Evolutionary conservation across 2,888 invertebrate genomes (phyloP).

Genomic region (Stenodera caucasica): DNA sequence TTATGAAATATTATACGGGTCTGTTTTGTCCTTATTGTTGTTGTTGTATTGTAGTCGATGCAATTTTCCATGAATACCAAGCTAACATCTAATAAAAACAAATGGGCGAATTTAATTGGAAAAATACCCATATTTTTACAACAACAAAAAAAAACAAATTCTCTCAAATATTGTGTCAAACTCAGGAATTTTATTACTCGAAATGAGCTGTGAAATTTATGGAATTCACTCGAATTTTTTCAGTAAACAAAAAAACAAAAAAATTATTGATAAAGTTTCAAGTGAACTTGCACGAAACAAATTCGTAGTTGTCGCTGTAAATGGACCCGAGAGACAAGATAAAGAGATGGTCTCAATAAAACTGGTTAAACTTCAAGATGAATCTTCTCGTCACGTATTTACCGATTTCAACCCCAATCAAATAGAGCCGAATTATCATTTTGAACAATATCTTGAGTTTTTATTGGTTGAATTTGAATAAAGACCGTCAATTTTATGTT

Average conservation of each 20-base stretch:
- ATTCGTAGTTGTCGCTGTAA: conserved; percentile 2
- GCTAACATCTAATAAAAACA: neutral
- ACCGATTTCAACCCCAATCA: neutral
- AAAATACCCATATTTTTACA: neutral
- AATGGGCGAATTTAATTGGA: neutral
- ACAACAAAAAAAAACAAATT: too few relatives aligned
- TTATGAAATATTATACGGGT: conserved; percentile 7
- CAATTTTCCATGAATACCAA: neutral
- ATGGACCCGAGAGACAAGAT: neutral
- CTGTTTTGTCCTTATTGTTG: neutral
- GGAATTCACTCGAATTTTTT: neutral
- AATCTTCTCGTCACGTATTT: conserved; percentile 3
- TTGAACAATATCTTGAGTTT: too few relatives aligned
- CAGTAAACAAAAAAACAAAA: neutral
- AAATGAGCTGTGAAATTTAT: neutral
- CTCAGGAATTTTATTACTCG: neutral
- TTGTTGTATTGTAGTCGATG: neutral
- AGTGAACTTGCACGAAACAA: neutral
- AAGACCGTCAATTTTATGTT: neutral
- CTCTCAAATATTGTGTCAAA: neutral
- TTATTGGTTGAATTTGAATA: too few relatives aligned
- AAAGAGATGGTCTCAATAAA: conserved; percentile 7
- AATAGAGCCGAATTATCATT: neutral
- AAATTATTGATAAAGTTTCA: neutral
- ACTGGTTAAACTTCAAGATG: conserved; percentile 6